Base-by-base conservation (phyloP, 2,888 invertebrate species). In the Atethmia centrago region DNA sequence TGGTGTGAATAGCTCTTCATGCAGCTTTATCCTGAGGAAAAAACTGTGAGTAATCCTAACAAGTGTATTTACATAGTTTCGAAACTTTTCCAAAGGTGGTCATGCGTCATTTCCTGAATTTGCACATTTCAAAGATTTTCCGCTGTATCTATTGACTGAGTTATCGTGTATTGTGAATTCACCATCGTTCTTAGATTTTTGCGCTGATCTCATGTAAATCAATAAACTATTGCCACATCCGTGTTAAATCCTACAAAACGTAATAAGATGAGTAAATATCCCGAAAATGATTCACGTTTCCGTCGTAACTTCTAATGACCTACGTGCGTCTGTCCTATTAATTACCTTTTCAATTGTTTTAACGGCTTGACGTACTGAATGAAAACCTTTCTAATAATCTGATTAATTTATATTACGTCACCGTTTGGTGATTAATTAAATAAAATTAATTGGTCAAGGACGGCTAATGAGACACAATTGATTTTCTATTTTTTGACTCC, bases 201-300 rank as follows among this genome's bases (percentile, higher is more conserved):
- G 7, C 55, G 16, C 71, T 82, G 82, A 82, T 75, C 71, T 79
- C 81, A 82, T 59, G 1, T 40, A 53, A 71, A 36, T 55, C 51
- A 75, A 82, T 53, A 81, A 62, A 42, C 31, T 19, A 65, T 55
- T 62, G 31, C 49, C 21, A 56, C 40, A 66, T 19, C 12, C 31
- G 36, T 70, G 67, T 66, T 77, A 74, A 61, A 64, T 61, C 69
- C 36, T 31, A 65, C 55, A 66, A 36, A 56, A n/a, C n/a, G 59
- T 59, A 67, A 58, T 65, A 31, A 61, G 5, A 16, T 42, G n/a
- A 63, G 59, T 66, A 71, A 71, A 61, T 58, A 74, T 58, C 2
- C 36, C 28, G 14, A 21, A 62, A 71, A 51, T 77, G 73, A 84
- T 80, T 80, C 77, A 84, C 36, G 42, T 67, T 49, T 56, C n/a